Percentiles rank a stretch among this genome's conserved stretches.
These are phyloP conservation scores for Antrozous pallidus DNA, from an alignment of 2,797 vertebrate species.

Conservation along the genomic window DNA sequence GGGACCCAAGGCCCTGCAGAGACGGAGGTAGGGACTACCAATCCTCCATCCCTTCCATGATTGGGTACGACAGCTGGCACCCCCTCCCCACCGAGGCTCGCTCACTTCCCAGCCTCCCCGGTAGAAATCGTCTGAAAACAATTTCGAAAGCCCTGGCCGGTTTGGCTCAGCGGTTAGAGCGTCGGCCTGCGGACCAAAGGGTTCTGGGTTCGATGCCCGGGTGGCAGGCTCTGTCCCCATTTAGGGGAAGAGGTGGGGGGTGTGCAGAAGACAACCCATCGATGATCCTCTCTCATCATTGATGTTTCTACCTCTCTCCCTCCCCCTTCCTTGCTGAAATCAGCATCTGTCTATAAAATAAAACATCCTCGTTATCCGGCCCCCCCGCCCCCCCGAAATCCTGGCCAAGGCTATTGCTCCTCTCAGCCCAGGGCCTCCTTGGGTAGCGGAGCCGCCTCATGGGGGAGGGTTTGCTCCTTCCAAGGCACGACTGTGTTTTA, in stretches of 20 bases:
- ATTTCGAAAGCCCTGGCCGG: background rate
- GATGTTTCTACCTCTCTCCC: no score
- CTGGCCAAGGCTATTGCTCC: background rate
- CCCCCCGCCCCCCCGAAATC: fast-evolving
- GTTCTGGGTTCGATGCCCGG: no score
- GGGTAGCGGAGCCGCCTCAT: background rate
- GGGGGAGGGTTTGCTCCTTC: conserved; percentile 21
- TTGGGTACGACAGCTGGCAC: background rate
- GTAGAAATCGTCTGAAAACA: background rate
- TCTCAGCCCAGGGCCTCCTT: background rate
- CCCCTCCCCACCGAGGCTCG: background rate
- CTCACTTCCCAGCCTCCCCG: background rate
- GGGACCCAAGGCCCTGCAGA: background rate
- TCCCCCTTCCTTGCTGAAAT: no score
- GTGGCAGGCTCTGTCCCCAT: no score
- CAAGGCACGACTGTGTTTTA: background rate
- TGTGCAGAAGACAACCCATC: no score
- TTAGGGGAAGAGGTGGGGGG: no score
- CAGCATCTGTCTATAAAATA: no score
- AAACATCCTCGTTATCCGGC: background rate
- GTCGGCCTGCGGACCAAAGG: no score
- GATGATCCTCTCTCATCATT: no score
- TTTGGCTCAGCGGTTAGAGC: no score
- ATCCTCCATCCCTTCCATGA: background rate
- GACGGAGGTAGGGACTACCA: no score